phyloP scores from a whole-genome alignment of 1,140 invertebrate genomes.

The Heliconius nattereri region DNA sequence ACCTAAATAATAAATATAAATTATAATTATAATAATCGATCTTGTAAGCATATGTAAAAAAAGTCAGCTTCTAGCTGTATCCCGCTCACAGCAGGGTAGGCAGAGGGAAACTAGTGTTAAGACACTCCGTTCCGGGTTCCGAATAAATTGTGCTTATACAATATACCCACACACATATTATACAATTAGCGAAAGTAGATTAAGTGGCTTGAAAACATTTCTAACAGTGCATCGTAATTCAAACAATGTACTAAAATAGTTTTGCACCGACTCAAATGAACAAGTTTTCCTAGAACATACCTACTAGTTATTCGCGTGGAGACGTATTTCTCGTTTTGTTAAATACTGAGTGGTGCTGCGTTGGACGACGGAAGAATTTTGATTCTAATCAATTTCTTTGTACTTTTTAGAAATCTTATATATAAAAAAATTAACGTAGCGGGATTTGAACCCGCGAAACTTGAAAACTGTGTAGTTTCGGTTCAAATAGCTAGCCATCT shows the following conservation, averaged over 20 bases:
- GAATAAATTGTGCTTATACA: no score
- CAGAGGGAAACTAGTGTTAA: no score
- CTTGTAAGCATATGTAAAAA: no score
- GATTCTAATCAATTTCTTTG: background rate
- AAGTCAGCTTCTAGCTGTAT: no score
- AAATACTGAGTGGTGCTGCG: background rate
- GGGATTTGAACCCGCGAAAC: no score
- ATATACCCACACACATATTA: background rate
- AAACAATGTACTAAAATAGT: constrained; percentile 11
- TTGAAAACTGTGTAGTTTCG: no score
- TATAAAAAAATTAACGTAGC: no score
- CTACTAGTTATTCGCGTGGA: background rate
- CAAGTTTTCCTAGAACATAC: constrained; percentile 11
- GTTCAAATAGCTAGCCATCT: no score
- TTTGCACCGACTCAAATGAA: constrained; percentile 13
- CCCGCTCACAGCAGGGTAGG: no score
- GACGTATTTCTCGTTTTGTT: constrained; percentile 13
- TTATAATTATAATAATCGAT: no score
- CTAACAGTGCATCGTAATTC: constrained; percentile 8
- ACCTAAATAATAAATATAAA: no score
- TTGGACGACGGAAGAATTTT: background rate
- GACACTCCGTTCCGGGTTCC: no score
- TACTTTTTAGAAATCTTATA: background rate
- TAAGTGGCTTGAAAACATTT: constrained; percentile 7
- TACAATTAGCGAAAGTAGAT: constrained; percentile 9